Evolutionary conservation across 2,888 invertebrate species (phyloP), one percentile per base, ranked within the genome.

Genomic region (Philereme transversata): DNA sequence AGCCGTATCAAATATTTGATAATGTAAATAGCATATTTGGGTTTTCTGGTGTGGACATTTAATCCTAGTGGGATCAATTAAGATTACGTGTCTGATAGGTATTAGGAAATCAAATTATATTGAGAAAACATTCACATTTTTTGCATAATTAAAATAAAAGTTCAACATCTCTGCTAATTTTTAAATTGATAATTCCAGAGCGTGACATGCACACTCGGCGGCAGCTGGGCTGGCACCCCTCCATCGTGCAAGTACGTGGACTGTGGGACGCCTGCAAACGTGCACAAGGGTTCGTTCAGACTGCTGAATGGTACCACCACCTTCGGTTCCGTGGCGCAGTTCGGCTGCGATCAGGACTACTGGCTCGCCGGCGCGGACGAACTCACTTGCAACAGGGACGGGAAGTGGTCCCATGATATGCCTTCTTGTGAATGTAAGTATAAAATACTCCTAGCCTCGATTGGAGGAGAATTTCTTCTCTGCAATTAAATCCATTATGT

Each of bases 221-320:
- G 98, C 0, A 94, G 94, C 64, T 98, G 98, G 98, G 95, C 95
- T 0, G 94, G 93, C 43, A 95, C 95, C 11, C 94, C 96, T 0
- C 97, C 97, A 0, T 94, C 95, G 4, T 98, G 98, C 83, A 95
- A 96, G 81, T 97, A 96, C 86, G 96, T 97, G 4, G 97, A 96
- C 83, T 98, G 97, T 82, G 97, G 97, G 0, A 95, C 96, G 5
- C 97, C 96, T 0, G 96, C 96, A 0, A 95, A 95, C 69, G 95
- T 97, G 4, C 96, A 96, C 82, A 96, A 96, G 69, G 97, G 97
- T 0, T 93, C 93, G 58, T 96, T 95, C 72, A 90, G 93, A 33
- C 88, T 97, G 1, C 80, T 96, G 6, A 97, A 97, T 78, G 95
- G 95, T 4, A 96, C 97, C 3, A 97, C 97, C 0, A 97, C 97